Conservation (phyloP, 1,140 invertebrate species). For the Papilio polyxenes region DNA sequence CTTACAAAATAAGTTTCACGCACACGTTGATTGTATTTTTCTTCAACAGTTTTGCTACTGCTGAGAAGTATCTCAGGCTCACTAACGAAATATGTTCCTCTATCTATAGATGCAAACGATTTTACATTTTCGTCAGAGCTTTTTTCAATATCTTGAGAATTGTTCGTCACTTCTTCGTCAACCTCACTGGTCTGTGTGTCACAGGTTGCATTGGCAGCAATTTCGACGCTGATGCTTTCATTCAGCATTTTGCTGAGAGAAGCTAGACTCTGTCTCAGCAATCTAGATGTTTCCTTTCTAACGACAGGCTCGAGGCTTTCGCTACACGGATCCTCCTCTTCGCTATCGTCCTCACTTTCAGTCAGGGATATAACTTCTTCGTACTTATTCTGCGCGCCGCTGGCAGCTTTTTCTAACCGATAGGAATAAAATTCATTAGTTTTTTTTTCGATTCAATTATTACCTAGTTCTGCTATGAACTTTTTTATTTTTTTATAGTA, state of each 20-base stretch:
- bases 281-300: slow-evolving; percentile 56
- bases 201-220: background rate
- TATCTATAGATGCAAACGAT: slow-evolving; percentile 9
- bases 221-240: slow-evolving; percentile 14
- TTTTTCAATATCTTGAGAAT: background rate
- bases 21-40: background rate
- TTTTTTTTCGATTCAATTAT: background rate
- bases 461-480: background rate
- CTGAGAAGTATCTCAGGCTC: slow-evolving; percentile 32
- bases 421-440: slow-evolving; percentile 13
- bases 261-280: background rate
- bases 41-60: slow-evolving; percentile 34
- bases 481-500: background rate
- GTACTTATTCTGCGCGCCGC: slow-evolving; percentile 41
- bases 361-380: slow-evolving; percentile 53
- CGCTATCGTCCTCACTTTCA: slow-evolving; percentile 59
- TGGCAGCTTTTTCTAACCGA: slow-evolving; percentile 56
- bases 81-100: slow-evolving; percentile 44
- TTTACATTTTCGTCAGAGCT: background rate
- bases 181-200: background rate
- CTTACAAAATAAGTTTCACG: slow-evolving; percentile 31
- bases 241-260: background rate
- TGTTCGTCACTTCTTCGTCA: background rate
- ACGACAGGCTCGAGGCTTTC: slow-evolving; percentile 68
- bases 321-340: slow-evolving; percentile 52